These are phyloP conservation scores for Electrophaes corylata DNA, from an alignment of 2,888 invertebrate species.

Conservation along the genomic window DNA sequence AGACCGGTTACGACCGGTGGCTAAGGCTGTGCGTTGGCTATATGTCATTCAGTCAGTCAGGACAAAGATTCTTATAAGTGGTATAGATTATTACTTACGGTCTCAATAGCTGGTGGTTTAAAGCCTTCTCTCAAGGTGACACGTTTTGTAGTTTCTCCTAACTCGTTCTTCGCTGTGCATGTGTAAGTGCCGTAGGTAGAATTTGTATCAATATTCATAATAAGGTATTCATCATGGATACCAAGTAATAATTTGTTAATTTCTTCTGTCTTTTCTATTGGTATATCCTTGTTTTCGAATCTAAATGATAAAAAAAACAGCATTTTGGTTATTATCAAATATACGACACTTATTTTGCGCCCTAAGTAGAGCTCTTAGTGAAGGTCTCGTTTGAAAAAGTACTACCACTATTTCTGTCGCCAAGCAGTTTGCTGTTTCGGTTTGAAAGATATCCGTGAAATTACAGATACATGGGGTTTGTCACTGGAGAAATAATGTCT, in stretches of 20 bases:
- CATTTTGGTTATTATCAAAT: not conserved
- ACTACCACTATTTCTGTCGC: too few species aligned
- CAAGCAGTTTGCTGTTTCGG: too few species aligned
- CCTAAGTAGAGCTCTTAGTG: too few species aligned
- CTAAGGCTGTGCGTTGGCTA: too few species aligned
- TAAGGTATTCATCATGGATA: slow-evolving; percentile 39
- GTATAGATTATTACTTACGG: too few species aligned
- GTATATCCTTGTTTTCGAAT: slow-evolving; percentile 45
- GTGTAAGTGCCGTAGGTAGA: slow-evolving; percentile 62
- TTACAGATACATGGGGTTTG: too few species aligned
- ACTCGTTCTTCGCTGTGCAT: slow-evolving; percentile 59
- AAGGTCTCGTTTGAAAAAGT: too few species aligned
- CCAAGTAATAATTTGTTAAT: slow-evolving; percentile 48
- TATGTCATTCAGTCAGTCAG: too few species aligned
- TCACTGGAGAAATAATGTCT: too few species aligned
- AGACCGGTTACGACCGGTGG: too few species aligned
- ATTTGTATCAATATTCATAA: slow-evolving; percentile 48
- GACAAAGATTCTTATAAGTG: too few species aligned
- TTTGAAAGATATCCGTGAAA: too few species aligned
- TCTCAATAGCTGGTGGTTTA: slow-evolving; percentile 52
- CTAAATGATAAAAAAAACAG: slow-evolving; percentile 35
- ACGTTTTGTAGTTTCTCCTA: slow-evolving; percentile 55
- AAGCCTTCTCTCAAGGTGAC: slow-evolving; percentile 59
- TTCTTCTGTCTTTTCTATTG: slow-evolving; percentile 42
- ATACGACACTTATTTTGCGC: not conserved